Conservation (phyloP, 2,888 invertebrate genomes). For the Mimumesa dahlbomi region DNA sequence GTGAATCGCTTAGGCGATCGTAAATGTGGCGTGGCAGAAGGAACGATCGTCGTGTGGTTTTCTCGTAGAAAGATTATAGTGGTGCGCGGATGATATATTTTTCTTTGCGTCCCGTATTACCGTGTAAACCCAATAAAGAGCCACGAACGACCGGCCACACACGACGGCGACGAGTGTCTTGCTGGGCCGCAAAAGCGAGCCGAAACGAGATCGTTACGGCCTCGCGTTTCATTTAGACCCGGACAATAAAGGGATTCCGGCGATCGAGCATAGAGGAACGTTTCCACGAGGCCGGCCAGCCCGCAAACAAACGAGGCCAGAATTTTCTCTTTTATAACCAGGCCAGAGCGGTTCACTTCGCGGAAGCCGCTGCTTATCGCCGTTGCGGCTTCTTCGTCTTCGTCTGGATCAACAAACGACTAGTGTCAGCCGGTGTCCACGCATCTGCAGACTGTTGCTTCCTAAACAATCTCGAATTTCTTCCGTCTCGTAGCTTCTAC, state of each 20-base stretch:
- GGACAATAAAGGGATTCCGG: constrained; percentile 64
- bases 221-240: constrained; percentile 51
- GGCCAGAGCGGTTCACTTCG: constrained; percentile 69
- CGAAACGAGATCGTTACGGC: constrained; percentile 49
- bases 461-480: neutral
- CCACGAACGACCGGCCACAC: constrained; percentile 63
- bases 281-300: constrained; percentile 62
- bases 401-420: constrained; percentile 68
- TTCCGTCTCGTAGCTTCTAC: constrained; percentile 4
- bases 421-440: constrained; percentile 34
- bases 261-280: constrained; percentile 56
- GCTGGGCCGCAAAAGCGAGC: constrained; percentile 35
- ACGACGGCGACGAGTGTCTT: constrained; percentile 54
- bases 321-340: constrained; percentile 71
- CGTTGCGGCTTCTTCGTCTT: constrained; percentile 59
- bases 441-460: constrained; percentile 19
- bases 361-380: constrained; percentile 73
- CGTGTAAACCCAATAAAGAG: constrained; percentile 65
- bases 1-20: too few relatives aligned
- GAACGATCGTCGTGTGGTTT: constrained; percentile 24
- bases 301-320: constrained; percentile 70
- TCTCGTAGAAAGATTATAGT: constrained; percentile 37
- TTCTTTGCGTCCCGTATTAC: constrained; percentile 60
- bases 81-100: constrained; percentile 56
- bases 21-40: neutral